These are phyloP conservation scores for Acanthurus leucopareius DNA, from an alignment of 2,797 vertebrate species.

Conservation along the genomic window DNA sequence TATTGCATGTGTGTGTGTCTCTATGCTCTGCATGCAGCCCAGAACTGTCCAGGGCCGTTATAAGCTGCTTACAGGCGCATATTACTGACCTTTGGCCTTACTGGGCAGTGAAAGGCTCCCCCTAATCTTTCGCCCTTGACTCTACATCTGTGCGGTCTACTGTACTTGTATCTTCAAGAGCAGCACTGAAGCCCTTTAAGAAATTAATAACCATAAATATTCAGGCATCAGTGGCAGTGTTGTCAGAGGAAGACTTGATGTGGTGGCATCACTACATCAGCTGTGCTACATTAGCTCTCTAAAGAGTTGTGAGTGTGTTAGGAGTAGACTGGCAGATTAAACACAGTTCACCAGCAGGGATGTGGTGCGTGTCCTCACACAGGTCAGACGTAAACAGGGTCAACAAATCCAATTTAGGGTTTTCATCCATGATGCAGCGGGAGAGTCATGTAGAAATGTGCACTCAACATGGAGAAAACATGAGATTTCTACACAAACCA, in stretches of 20 bases:
- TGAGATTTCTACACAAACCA: not conserved
- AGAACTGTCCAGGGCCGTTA: slow-evolving; percentile 39
- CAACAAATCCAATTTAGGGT: slow-evolving; percentile 34
- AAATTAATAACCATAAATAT: slow-evolving; percentile 40
- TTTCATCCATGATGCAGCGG: slow-evolving; percentile 40
- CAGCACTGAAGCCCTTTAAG: slow-evolving; percentile 14
- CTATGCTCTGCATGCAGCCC: slow-evolving; percentile 38
- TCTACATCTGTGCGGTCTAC: slow-evolving; percentile 1
- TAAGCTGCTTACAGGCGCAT: slow-evolving; percentile 77
- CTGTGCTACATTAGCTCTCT: slow-evolving; percentile 15
- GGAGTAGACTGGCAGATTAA: slow-evolving; percentile 36
- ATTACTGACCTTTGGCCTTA: slow-evolving; percentile 71
- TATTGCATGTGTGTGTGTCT: slow-evolving; percentile 24
- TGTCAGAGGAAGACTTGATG: slow-evolving; percentile 13
- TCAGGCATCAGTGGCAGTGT: not conserved
- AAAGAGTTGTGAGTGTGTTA: slow-evolving; percentile 10
- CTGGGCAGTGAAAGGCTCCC: slow-evolving; percentile 74
- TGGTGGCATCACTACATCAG: slow-evolving; percentile 4
- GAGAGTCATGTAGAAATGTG: slow-evolving; percentile 26
- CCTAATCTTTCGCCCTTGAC: slow-evolving; percentile 53
- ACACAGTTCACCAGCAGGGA: slow-evolving; percentile 33
- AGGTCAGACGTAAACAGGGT: slow-evolving; percentile 34
- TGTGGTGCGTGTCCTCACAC: slow-evolving; percentile 9
- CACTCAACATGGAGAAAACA: slow-evolving; percentile 5
- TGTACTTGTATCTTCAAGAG: slow-evolving; percentile 21